Conservation (phyloP, 2,888 invertebrate genomes). For the Chouioia cunea region DNA sequence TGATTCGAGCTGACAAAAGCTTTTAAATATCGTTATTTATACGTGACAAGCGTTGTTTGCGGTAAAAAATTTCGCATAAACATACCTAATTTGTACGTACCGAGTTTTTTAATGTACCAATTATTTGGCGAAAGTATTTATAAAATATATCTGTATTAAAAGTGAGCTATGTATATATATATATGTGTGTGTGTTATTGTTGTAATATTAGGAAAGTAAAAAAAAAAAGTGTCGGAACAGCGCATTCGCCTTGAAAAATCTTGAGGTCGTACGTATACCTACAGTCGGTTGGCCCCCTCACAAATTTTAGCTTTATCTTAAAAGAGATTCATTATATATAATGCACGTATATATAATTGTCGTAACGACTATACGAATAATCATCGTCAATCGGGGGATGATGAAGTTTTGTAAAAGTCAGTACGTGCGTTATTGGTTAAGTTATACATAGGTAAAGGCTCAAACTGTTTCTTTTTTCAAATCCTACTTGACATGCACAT, state of each 20-base stretch:
- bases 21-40: slow-evolving; percentile 54
- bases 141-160: no score
- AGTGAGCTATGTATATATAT: no score
- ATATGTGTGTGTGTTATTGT: no score
- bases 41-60: slow-evolving; percentile 46
- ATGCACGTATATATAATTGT: no score
- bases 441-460: no score
- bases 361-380: slow-evolving; percentile 60
- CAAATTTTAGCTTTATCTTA: slow-evolving; percentile 69
- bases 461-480: no score
- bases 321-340: slow-evolving; percentile 60
- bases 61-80: slow-evolving; percentile 49
- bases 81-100: slow-evolving; percentile 48
- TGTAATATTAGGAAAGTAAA: slow-evolving; percentile 21
- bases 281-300: slow-evolving; percentile 66
- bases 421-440: slow-evolving; percentile 4
- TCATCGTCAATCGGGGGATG: slow-evolving; percentile 37
- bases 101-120: no score
- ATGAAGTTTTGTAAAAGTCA: slow-evolving; percentile 8
- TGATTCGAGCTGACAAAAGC: slow-evolving; percentile 66
- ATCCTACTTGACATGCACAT: no score
- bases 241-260: slow-evolving; percentile 66
- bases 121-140: no score
- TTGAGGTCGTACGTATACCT: slow-evolving; percentile 61
- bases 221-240: neutral